Percentiles rank a stretch among this genome's conserved stretches.
These are phyloP conservation scores for Coremacera marginata DNA, from an alignment of 2,888 invertebrate species.

Conservation along the genomic window DNA sequence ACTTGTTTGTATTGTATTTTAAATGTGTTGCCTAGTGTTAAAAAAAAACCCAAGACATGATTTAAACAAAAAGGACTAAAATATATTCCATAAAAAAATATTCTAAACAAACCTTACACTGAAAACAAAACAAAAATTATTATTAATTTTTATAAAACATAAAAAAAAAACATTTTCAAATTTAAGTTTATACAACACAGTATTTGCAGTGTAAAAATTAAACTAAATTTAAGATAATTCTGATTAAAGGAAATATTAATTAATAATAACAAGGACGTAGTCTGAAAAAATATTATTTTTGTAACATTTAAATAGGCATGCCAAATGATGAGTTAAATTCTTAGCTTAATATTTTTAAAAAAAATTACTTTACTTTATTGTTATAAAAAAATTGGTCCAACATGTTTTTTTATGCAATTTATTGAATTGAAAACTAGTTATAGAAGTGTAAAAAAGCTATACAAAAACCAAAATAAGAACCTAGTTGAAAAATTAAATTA, in stretches of 20 bases:
- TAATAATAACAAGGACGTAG: slow-evolving; percentile 29
- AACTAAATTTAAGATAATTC: slow-evolving; percentile 6
- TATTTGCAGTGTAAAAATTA: slow-evolving; percentile 14
- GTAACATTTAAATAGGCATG: neutral
- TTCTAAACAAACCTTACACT: slow-evolving; percentile 25
- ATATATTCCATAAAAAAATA: slow-evolving; percentile 22
- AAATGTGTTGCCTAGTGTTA: slow-evolving; percentile 20
- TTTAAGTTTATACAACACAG: slow-evolving; percentile 28
- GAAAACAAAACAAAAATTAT: slow-evolving; percentile 36
- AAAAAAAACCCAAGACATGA: slow-evolving; percentile 13
- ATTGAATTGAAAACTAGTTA: no score
- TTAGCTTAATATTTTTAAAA: no score
- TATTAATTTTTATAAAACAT: slow-evolving; percentile 45
- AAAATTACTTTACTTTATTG: no score
- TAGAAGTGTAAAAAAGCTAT: no score
- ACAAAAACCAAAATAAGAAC: no score
- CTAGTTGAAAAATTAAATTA: no score
- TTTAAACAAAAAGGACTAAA: slow-evolving; percentile 12
- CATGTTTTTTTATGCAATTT: no score
- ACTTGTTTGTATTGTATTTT: slow-evolving; percentile 12
- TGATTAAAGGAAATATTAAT: slow-evolving; percentile 1
- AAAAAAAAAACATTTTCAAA: neutral
- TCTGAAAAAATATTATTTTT: slow-evolving; percentile 7
- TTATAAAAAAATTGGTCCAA: no score
- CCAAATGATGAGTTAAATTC: neutral